A percentile compares a stretch with the other conserved stretches of the same genome.
These are phyloP conservation scores for Chroicocephalus ridibundus DNA, from an alignment of 2,113 vertebrate genomes.

Conservation along the genomic window DNA sequence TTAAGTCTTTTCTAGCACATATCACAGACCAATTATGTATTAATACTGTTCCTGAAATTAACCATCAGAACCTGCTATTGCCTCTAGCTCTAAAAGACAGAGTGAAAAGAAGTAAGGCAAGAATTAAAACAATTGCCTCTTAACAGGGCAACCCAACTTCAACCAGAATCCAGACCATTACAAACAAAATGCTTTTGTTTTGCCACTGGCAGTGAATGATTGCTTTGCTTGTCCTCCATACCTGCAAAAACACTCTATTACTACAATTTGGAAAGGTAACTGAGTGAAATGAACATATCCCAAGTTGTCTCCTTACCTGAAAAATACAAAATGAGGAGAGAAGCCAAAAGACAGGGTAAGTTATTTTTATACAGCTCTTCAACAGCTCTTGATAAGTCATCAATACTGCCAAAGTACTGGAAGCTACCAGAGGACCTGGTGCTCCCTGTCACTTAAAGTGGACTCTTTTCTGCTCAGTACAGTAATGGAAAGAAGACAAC, in stretches of 20 bases:
- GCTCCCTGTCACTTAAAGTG: neutral
- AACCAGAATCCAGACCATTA: neutral
- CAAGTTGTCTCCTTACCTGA: neutral
- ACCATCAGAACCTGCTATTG: neutral
- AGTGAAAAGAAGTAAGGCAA: neutral
- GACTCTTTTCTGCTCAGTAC: neutral
- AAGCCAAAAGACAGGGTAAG: neutral
- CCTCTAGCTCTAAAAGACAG: neutral
- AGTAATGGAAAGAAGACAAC: neutral
- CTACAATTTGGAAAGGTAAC: neutral
- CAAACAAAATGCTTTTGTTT: neutral
- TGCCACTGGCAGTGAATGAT: accelerated
- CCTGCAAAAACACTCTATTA: neutral
- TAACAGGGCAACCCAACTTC: neutral
- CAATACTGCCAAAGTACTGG: neutral
- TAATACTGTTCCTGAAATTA: neutral
- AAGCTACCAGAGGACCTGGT: neutral
- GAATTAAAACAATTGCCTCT: neutral
- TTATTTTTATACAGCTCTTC: neutral
- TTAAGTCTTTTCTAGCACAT: neutral
- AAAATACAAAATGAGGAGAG: neutral
- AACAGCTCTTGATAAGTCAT: neutral
- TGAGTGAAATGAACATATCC: neutral
- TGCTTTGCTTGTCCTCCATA: neutral
- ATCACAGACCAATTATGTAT: neutral